Percentiles rank a stretch among this genome's conserved stretches.
phyloP scores from a whole-genome alignment of 2,888 invertebrate species.

The Heterodera filipjevi region DNA sequence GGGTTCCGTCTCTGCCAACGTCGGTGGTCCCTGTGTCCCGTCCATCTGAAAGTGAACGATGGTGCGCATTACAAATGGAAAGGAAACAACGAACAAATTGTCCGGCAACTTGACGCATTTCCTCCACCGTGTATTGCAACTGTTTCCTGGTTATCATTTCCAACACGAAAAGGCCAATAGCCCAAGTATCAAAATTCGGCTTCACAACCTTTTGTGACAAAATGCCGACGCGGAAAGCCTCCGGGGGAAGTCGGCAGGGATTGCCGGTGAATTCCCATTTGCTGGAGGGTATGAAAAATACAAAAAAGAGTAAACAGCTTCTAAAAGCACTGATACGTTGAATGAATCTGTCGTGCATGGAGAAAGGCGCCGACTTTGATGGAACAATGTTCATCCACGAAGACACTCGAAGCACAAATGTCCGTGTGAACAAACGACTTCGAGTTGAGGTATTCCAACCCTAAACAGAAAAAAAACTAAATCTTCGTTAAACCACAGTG shows the following conservation, averaged over 20 bases:
- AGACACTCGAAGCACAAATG: conserved; percentile 18
- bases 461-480: background rate
- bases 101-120: conserved; percentile 17
- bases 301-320: background rate
- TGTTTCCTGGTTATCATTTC: conserved; percentile 42
- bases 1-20: conserved; percentile 31
- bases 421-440: conserved; percentile 19
- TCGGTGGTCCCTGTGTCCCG: conserved; percentile 31
- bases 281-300: background rate
- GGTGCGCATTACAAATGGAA: background rate
- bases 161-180: conserved; percentile 25
- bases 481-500: background rate
- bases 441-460: conserved; percentile 14
- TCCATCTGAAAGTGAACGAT: conserved; percentile 19
- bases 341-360: conserved; percentile 17
- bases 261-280: conserved; percentile 21
- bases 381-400: conserved; percentile 18
- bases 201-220: background rate
- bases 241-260: conserved; percentile 21
- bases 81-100: conserved; percentile 30
- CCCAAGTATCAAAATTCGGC: conserved; percentile 21
- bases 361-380: conserved; percentile 22
- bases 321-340: background rate
- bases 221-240: conserved; percentile 1
- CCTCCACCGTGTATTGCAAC: conserved; percentile 7